Conservation (phyloP, 2,797 vertebrate species). For the Sebastolobus alascanus region DNA sequence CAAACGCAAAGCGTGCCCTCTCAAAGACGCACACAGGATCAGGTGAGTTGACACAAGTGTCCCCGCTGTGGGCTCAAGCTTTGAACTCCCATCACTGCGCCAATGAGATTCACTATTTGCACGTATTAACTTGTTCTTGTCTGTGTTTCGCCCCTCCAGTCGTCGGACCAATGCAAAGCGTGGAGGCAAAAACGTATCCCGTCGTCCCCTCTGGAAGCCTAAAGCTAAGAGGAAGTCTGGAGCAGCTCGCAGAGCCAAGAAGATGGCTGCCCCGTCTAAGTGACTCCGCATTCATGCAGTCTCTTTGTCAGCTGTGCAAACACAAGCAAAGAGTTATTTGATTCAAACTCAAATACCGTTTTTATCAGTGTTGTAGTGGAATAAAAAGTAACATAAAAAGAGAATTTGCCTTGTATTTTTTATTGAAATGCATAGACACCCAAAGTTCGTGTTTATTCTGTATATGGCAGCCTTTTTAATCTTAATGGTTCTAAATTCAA, state of each 20-base stretch:
- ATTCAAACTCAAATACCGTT: background rate
- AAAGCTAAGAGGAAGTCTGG: conserved; percentile 64
- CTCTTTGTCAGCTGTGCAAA: background rate
- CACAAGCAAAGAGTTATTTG: background rate
- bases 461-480: background rate
- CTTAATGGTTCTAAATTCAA: rapidly evolving
- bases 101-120: background rate
- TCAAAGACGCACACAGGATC: conserved; percentile 23
- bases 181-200: conserved; percentile 2
- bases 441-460: background rate
- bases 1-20: conserved; percentile 89
- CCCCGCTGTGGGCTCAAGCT: no score
- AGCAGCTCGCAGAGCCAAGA: conserved; percentile 62
- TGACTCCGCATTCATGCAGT: conserved; percentile 33
- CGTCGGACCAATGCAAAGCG: conserved; percentile 24
- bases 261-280: conserved; percentile 22
- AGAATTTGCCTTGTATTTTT: background rate
- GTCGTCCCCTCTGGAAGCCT: background rate
- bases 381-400: conserved; percentile 1
- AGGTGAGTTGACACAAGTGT: conserved; percentile 34
- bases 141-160: conserved; percentile 16
- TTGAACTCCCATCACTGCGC: background rate
- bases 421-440: background rate
- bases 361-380: background rate
- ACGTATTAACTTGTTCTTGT: background rate